phyloP scores from a whole-genome alignment of 2,888 invertebrate species.

The Ophonus ardosiacus region DNA sequence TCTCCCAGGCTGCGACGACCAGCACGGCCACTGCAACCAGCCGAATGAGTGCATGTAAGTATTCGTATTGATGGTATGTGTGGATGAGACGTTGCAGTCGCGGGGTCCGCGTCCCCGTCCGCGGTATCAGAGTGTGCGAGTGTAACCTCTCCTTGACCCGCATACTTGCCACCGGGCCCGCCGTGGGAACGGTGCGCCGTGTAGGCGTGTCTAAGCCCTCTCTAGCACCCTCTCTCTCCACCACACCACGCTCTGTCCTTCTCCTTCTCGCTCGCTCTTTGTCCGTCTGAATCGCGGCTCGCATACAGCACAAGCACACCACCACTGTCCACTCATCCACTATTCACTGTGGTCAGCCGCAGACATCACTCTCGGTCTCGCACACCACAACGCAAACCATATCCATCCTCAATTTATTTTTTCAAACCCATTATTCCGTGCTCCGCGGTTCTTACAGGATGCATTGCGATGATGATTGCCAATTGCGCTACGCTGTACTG shows the following conservation, averaged over 20 bases:
- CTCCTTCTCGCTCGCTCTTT: slow-evolving; percentile 74
- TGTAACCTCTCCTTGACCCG: slow-evolving; percentile 82
- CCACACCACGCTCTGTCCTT: slow-evolving; percentile 74
- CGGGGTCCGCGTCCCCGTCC: neutral
- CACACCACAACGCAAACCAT: slow-evolving; percentile 12
- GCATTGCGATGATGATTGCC: slow-evolving; percentile 45
- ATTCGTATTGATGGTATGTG: slow-evolving; percentile 68
- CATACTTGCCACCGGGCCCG: slow-evolving; percentile 80
- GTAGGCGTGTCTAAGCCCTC: slow-evolving; percentile 76
- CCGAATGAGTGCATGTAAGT: slow-evolving; percentile 99
- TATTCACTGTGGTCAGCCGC: slow-evolving; percentile 6
- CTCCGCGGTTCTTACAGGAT: slow-evolving; percentile 36
- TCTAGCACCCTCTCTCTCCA: slow-evolving; percentile 76
- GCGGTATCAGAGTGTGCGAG: slow-evolving; percentile 36
- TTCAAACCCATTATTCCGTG: slow-evolving; percentile 13
- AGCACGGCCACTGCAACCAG: slow-evolving; percentile 93
- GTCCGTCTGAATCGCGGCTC: slow-evolving; percentile 37
- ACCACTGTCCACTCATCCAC: neutral
- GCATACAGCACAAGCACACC: slow-evolving; percentile 15
- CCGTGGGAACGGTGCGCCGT: slow-evolving; percentile 75
- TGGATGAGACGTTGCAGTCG: slow-evolving; percentile 32
- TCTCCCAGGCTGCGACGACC: slow-evolving; percentile 92
- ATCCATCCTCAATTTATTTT: slow-evolving; percentile 45
- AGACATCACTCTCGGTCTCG: slow-evolving; percentile 43
- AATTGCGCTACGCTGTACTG: slow-evolving; percentile 19